Evolutionary conservation across 1,140 invertebrate genomes (phyloP), one percentile per base, ranked within the genome.

Genomic region (Zaprionus gabonicus): DNA sequence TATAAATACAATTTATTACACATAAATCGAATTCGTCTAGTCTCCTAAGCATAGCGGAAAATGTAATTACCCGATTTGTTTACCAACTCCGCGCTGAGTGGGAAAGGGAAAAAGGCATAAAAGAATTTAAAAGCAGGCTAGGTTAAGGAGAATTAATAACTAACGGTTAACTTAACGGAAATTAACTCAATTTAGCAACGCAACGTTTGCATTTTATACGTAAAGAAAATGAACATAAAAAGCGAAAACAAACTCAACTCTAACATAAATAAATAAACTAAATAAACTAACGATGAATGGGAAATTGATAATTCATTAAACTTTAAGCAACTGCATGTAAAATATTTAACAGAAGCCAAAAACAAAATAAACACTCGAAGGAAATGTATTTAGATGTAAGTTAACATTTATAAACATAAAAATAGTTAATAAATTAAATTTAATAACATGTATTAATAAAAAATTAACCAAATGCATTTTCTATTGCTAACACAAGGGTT

Each of bases 291-390:
- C 68, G 68, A 83, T 78, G 58, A 83, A 71, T 59, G 68, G 69
- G n/a, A 71, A 77, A 68, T 80, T 71, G 71, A 71, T 69, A 71
- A 71, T 71, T 57, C 68, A 55, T 73, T 76, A 68, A 49, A 15
- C 4, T 65, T 34, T 84, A 88, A 88, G 84, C 78, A 84, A 88
- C 78, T 88, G 85, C 85, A 90, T 88, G 84, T 88, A 88, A 88
- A 81, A 90, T 88, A 88, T 84, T 88, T 88, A 81, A 81, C 76
- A 67, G 66, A 70, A 74, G 25, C n/a, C 64, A 51, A 55, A 62
- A 60, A 25, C 44, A 55, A 71, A 55, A 55, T 13, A 51, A 51
- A 71, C 38, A 56, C 72, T 74, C 25, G 28, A 75, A 51, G 55
- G 17, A 68, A 71, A 67, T 81, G 72, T 78, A 84, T 70, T 71